Conservation (phyloP, 2,113 vertebrate species). For the Callipepla squamata region DNA sequence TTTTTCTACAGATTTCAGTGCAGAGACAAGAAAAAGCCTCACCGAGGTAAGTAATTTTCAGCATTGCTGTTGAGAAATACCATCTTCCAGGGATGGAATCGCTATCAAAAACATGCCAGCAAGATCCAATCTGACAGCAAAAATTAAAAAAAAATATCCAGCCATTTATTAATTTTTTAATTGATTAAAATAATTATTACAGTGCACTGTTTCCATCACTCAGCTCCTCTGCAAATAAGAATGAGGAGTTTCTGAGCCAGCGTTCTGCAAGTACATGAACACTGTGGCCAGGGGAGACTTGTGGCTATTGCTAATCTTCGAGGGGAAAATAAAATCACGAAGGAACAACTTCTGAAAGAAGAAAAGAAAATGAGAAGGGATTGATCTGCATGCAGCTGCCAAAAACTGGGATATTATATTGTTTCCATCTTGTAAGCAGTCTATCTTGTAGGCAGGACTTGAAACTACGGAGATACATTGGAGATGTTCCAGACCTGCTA, state of each 20-base stretch:
- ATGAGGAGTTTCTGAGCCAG: neutral
- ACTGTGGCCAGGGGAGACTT: neutral
- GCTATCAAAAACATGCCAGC: neutral
- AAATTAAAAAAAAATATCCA: neutral
- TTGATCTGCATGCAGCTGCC: neutral
- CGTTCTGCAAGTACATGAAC: neutral
- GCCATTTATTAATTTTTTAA: neutral
- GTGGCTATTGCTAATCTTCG: neutral
- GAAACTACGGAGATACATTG: neutral
- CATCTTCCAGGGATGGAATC: neutral
- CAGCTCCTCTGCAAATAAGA: neutral
- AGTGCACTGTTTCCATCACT: neutral
- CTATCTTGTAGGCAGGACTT: neutral
- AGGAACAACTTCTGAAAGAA: constrained; percentile 1
- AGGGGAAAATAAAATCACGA: neutral
- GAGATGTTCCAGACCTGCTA: neutral
- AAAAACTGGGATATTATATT: neutral
- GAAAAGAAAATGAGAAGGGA: neutral
- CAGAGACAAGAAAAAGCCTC: neutral
- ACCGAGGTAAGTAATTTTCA: neutral
- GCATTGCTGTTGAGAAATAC: neutral
- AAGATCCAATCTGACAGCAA: neutral
- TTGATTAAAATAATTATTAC: neutral
- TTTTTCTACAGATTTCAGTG: neutral
- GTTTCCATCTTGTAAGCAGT: neutral